phyloP scores from a whole-genome alignment of 2,113 vertebrate species.

The Podiceps cristatus region DNA sequence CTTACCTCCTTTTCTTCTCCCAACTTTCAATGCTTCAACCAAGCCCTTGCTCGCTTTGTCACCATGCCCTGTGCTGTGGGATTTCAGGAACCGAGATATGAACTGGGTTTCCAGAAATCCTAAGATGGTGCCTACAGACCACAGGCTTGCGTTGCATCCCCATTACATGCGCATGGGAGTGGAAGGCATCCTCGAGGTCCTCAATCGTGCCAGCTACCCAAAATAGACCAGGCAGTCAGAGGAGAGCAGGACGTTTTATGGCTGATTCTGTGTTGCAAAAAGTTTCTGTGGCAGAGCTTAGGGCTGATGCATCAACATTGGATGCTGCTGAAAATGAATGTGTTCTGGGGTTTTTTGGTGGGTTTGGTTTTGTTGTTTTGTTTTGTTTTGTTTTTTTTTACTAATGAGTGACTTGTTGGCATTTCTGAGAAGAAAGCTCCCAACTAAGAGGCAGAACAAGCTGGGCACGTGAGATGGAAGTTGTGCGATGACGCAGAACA shows the following conservation, averaged over 20 bases:
- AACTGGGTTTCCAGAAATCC: not conserved
- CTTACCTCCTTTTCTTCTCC: not conserved
- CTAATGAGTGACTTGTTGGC: not conserved
- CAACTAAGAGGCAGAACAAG: not conserved
- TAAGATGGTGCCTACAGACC: not conserved
- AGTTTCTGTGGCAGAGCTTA: not conserved
- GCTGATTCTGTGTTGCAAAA: not conserved
- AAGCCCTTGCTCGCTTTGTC: not conserved
- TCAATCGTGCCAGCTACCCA: not conserved
- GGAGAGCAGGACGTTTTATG: not conserved
- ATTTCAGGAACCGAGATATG: fast-evolving
- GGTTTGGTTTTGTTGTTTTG: not conserved
- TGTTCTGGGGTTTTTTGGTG: not conserved
- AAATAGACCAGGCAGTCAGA: not conserved
- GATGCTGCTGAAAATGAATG: not conserved
- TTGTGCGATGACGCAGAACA: not conserved
- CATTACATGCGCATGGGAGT: fast-evolving
- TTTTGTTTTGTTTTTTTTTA: not conserved
- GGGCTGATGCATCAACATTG: not conserved
- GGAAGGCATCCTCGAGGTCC: not conserved
- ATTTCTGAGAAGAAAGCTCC: not conserved
- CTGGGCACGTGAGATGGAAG: not conserved
- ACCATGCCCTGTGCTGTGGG: not conserved
- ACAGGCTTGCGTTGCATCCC: not conserved
- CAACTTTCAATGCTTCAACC: not conserved